Percentiles rank a stretch among this genome's conserved stretches.
These are phyloP conservation scores for Nettapus auritus DNA, from an alignment of 2,113 vertebrate species.

Conservation along the genomic window DNA sequence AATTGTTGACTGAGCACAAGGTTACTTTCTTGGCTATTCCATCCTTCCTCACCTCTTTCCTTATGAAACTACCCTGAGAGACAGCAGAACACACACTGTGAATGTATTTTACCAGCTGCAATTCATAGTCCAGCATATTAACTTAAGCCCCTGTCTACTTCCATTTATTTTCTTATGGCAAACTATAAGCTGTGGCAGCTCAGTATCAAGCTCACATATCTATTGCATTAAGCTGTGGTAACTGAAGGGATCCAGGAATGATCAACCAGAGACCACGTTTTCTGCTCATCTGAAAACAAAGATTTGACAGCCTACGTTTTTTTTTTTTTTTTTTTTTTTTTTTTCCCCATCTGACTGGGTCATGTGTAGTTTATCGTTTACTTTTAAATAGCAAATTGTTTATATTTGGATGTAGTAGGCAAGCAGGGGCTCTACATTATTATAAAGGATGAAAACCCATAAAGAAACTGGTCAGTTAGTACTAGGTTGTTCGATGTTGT, in stretches of 20 bases:
- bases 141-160: background rate
- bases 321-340: no score
- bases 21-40: background rate
- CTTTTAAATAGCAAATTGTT: background rate
- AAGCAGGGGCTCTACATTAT: background rate
- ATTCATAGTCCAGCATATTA: background rate
- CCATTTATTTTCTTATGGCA: background rate
- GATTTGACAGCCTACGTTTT: background rate
- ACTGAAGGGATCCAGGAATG: background rate
- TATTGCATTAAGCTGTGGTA: background rate
- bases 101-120: background rate
- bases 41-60: background rate
- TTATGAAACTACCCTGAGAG: background rate
- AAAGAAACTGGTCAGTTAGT: background rate
- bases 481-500: background rate
- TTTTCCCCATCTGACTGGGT: background rate
- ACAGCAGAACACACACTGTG: background rate
- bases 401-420: background rate
- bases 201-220: background rate
- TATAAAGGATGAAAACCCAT: background rate
- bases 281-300: background rate
- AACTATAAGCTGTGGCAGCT: background rate
- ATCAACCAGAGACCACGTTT: background rate
- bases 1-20: background rate
- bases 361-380: background rate